phyloP scores from a whole-genome alignment of 2,888 invertebrate genomes.

The Hedya salicella region DNA sequence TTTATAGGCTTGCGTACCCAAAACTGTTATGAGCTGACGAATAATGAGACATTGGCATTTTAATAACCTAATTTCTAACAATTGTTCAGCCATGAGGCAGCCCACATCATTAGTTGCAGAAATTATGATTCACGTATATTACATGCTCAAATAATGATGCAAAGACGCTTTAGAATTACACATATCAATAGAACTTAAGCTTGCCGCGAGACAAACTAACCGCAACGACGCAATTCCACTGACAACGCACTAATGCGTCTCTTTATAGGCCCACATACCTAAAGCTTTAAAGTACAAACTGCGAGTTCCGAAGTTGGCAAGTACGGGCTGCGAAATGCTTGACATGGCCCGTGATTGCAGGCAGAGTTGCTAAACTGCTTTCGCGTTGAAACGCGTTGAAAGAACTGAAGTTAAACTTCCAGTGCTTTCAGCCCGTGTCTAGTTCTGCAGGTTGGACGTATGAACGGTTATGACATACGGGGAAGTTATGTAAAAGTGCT shows the following conservation, averaged over 20 bases:
- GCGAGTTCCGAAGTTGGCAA: conserved; percentile 30
- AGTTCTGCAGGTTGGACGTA: conserved; percentile 23
- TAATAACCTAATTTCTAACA: too few species aligned
- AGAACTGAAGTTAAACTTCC: conserved; percentile 37
- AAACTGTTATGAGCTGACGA: too few species aligned
- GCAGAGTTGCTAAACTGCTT: conserved; percentile 32
- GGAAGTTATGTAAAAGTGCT: conserved; percentile 26
- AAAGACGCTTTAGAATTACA: background rate
- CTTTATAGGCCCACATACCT: conserved; percentile 32
- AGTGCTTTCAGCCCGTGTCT: conserved; percentile 28
- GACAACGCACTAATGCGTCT: conserved; percentile 6
- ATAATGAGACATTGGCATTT: too few species aligned
- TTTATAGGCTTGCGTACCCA: conserved; percentile 37
- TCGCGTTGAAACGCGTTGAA: conserved; percentile 27
- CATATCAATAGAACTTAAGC: background rate
- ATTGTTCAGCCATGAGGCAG: too few species aligned
- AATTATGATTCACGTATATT: too few species aligned
- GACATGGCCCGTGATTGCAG: conserved; percentile 39
- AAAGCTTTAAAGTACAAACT: conserved; percentile 37
- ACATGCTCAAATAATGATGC: too few species aligned
- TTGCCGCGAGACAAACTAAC: background rate
- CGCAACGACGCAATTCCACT: conserved; percentile 2
- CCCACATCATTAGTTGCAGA: too few species aligned
- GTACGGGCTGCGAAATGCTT: conserved; percentile 38
- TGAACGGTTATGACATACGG: conserved; percentile 35